phyloP scores from a whole-genome alignment of 2,113 vertebrate species.

The Myotis brandtii region DNA sequence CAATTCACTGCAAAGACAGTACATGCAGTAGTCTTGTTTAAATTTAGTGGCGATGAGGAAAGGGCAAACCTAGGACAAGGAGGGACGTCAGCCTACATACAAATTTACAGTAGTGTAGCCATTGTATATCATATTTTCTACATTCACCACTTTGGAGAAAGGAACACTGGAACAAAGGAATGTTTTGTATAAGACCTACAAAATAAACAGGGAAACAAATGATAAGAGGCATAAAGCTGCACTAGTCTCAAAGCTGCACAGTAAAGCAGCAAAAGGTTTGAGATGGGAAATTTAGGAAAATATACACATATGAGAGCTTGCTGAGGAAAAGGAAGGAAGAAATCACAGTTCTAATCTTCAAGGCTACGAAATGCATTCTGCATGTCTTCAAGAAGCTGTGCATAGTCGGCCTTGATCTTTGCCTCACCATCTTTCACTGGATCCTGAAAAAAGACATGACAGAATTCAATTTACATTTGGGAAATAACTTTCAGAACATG shows the following conservation, averaged over 20 bases:
- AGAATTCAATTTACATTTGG: slow-evolving; percentile 34
- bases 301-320: slow-evolving; percentile 65
- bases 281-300: slow-evolving; percentile 85
- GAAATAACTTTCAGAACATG: slow-evolving; percentile 16
- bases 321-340: slow-evolving; percentile 65
- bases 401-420: slow-evolving; percentile 96
- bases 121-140: slow-evolving; percentile 72
- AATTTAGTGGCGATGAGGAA: slow-evolving; percentile 33
- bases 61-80: slow-evolving; percentile 71
- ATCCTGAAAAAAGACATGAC: slow-evolving; percentile 88
- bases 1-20: slow-evolving; percentile 52
- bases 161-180: slow-evolving; percentile 84
- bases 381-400: slow-evolving; percentile 97
- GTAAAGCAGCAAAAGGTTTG: slow-evolving; percentile 83
- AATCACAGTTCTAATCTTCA: slow-evolving; percentile 91
- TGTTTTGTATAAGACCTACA: slow-evolving; percentile 83
- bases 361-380: slow-evolving; percentile 97
- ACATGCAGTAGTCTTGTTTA: slow-evolving; percentile 61
- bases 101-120: slow-evolving; percentile 80
- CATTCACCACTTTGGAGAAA: slow-evolving; percentile 76
- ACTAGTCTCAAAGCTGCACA: slow-evolving; percentile 84
- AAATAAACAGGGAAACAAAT: slow-evolving; percentile 79
- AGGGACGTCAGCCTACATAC: slow-evolving; percentile 65
- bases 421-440: slow-evolving; percentile 96
- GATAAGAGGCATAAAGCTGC: slow-evolving; percentile 81